A percentile compares a stretch with the other conserved stretches of the same genome.
These are phyloP conservation scores for Drosophila murphyi DNA, from an alignment of 1,140 invertebrate species.

Conservation along the genomic window DNA sequence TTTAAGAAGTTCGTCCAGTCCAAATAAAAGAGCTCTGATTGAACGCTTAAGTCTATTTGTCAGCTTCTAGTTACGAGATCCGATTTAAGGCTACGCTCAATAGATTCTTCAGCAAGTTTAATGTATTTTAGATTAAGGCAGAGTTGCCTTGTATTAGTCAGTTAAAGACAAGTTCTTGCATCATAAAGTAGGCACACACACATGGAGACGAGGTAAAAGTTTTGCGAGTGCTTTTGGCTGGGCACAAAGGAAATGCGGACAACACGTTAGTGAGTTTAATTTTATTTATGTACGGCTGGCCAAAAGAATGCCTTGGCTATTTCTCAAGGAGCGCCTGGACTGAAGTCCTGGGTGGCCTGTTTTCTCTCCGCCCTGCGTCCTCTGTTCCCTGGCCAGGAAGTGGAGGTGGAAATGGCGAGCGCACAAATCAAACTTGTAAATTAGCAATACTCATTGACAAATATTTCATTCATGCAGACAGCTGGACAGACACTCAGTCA, in stretches of 20 bases:
- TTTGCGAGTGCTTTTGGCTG: not conserved
- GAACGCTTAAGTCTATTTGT: too few species aligned
- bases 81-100: not conserved
- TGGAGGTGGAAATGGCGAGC: conserved; percentile 11
- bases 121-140: not conserved
- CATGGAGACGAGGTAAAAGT: conserved; percentile 1
- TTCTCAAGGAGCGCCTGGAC: conserved; percentile 57
- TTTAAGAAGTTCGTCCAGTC: too few species aligned
- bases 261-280: conserved; percentile 47
- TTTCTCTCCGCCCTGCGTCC: not conserved
- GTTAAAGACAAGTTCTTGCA: conserved; percentile 14
- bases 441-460: conserved; percentile 84
- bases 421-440: conserved; percentile 84
- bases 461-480: conserved; percentile 72
- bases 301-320: conserved; percentile 71
- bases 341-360: not conserved
- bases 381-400: conserved; percentile 11
- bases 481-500: conserved; percentile 46
- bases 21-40: too few species aligned
- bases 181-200: conserved; percentile 23
- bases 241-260: conserved; percentile 12
- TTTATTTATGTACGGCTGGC: conserved; percentile 79
- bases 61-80: too few species aligned
- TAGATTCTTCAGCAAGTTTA: not conserved
- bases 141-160: conserved; percentile 4